Percentiles rank a stretch among this genome's conserved stretches.
Evolutionary conservation across 2,113 vertebrate genomes (phyloP).

Genomic region (Prunella fulvescens): DNA sequence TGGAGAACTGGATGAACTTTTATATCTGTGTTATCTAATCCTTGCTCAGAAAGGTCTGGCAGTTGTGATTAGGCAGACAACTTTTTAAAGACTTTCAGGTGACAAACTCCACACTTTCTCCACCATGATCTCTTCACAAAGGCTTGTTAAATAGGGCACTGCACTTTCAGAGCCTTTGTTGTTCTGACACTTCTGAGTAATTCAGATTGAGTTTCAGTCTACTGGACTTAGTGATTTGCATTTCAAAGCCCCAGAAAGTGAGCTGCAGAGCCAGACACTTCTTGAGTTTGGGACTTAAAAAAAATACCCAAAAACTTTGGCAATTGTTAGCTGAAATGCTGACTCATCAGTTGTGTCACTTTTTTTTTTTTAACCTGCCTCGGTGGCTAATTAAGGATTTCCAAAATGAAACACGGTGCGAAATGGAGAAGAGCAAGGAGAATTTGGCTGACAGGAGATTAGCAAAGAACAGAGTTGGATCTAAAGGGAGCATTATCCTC

Average conservation of each 20-base stretch:
- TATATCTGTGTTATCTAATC: background rate
- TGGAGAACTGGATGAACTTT: background rate
- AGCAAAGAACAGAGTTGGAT: background rate
- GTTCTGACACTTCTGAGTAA: conserved; percentile 17
- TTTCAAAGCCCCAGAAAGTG: conserved; percentile 35
- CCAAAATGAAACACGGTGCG: background rate
- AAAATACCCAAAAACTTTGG: background rate
- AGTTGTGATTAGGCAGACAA: background rate
- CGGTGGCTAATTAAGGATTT: background rate
- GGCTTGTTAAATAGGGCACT: conserved; percentile 24
- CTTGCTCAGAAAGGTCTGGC: background rate
- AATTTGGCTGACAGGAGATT: conserved; percentile 54
- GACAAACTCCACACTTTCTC: background rate
- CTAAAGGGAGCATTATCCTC: background rate
- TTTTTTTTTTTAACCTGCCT: background rate
- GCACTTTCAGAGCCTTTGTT: conserved; percentile 21
- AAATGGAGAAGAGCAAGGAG: background rate
- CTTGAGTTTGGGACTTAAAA: background rate
- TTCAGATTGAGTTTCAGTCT: conserved; percentile 37
- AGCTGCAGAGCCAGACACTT: background rate
- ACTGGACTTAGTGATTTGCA: conserved; percentile 33
- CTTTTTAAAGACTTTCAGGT: background rate
- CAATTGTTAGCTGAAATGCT: conserved; percentile 12
- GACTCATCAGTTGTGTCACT: background rate
- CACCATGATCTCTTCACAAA: background rate